Percentiles rank a stretch among this genome's conserved stretches.
phyloP scores from a whole-genome alignment of 2,113 vertebrate species.

The Romanogobio albipinnatus region DNA sequence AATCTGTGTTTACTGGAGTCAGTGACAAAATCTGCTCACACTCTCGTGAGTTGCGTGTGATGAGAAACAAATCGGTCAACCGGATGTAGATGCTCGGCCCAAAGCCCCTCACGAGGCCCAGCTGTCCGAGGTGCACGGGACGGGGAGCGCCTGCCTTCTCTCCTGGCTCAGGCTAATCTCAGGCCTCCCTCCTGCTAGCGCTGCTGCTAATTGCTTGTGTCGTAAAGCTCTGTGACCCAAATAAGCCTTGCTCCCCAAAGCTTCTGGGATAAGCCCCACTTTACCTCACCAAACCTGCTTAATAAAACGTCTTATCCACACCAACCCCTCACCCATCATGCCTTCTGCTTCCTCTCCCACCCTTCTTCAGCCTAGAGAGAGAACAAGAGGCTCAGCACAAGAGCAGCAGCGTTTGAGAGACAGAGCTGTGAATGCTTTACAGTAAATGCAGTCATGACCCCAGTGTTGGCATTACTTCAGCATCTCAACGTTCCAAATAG shows the following conservation, averaged over 20 bases:
- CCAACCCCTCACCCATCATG: slow-evolving; percentile 46
- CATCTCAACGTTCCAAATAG: not conserved
- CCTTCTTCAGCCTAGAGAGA: not conserved
- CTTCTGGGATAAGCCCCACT: slow-evolving; percentile 78
- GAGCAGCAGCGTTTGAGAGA: too few relatives aligned
- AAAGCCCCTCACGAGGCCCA: slow-evolving; percentile 62
- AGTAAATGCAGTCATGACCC: not conserved
- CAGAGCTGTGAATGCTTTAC: too few relatives aligned
- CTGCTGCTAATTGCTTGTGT: slow-evolving; percentile 79
- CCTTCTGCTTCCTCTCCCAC: slow-evolving; percentile 51
- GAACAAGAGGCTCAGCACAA: not conserved
- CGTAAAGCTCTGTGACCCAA: slow-evolving; percentile 81
- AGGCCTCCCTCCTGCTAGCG: slow-evolving; percentile 74
- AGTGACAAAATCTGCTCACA: not conserved
- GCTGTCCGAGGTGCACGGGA: slow-evolving; percentile 64
- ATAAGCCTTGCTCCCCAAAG: slow-evolving; percentile 75
- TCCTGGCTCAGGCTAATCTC: slow-evolving; percentile 72
- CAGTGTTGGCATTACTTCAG: not conserved
- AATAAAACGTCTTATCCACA: slow-evolving; percentile 67
- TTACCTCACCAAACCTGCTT: slow-evolving; percentile 82
- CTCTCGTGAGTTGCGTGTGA: slow-evolving; percentile 12
- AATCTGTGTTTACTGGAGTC: slow-evolving; percentile 24
- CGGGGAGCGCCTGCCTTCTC: slow-evolving; percentile 54
- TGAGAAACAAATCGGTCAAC: slow-evolving; percentile 31
- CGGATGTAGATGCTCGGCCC: slow-evolving; percentile 59